Conservation (phyloP, 2,797 vertebrate genomes). For the Denticeps clupeoides region DNA sequence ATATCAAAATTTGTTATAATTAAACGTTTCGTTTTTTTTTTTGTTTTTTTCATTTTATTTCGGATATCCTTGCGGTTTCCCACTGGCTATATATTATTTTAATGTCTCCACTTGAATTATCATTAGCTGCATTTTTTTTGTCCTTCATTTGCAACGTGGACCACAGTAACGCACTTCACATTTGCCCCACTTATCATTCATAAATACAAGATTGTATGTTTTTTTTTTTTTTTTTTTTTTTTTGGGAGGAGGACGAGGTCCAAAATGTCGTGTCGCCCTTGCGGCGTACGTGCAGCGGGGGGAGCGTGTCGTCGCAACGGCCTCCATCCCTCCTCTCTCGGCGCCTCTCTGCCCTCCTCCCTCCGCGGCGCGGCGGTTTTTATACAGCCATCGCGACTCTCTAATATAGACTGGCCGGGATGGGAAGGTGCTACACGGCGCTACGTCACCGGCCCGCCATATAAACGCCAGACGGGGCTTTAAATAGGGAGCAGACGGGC, state of each 20-base stretch:
- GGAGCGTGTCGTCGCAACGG: conserved; percentile 51
- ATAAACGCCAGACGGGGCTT: conserved; percentile 88
- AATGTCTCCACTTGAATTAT: no score
- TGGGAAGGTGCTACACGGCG: conserved; percentile 91
- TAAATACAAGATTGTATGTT: no score
- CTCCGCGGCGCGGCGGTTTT: conserved; percentile 77
- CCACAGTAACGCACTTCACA: conserved; percentile 15
- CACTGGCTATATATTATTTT: no score
- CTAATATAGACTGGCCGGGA: conserved; percentile 97
- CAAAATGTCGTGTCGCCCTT: neutral
- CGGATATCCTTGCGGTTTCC: no score
- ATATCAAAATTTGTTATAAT: no score
- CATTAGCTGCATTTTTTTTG: neutral
- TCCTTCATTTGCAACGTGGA: conserved; percentile 19
- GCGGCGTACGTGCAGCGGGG: neutral
- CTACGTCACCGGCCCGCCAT: conserved; percentile 92
- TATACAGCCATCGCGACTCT: conserved; percentile 94
- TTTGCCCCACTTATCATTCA: conserved; percentile 19
- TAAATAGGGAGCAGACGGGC: conserved; percentile 75
- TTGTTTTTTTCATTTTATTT: neutral
- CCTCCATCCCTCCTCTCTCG: conserved; percentile 51
- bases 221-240: no score
- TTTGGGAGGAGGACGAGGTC: no score
- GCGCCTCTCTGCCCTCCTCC: conserved; percentile 84
- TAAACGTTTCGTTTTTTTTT: neutral